Percentiles rank a stretch among this genome's conserved stretches.
Evolutionary conservation across 1,140 invertebrate genomes (phyloP).

Genomic region (Drosophila nikananu): DNA sequence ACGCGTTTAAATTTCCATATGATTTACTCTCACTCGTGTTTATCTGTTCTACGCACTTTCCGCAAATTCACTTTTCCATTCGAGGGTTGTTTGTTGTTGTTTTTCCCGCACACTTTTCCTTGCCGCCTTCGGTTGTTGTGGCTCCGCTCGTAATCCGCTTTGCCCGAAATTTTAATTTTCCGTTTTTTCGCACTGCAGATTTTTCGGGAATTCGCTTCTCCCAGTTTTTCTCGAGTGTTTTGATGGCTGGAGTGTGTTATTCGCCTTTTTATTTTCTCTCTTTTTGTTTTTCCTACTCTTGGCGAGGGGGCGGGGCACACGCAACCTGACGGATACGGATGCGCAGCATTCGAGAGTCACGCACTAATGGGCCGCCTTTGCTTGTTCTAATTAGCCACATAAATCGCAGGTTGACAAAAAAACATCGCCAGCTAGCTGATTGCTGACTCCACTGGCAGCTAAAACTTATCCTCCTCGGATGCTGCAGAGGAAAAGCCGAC

Average conservation of each 20-base stretch:
- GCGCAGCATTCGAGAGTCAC: conserved; percentile 41
- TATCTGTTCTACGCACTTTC: conserved; percentile 44
- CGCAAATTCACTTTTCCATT: conserved; percentile 66
- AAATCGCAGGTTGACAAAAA: conserved; percentile 48
- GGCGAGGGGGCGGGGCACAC: conserved; percentile 22
- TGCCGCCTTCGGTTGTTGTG: conserved; percentile 46
- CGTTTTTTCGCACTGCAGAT: conserved; percentile 42
- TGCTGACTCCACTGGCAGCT: conserved; percentile 4
- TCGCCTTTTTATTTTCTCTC: conserved; percentile 12
- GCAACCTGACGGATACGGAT: conserved; percentile 44
- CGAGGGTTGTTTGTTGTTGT: conserved; percentile 19
- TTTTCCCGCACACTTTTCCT: conserved; percentile 50
- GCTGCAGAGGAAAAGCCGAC: conserved; percentile 17
- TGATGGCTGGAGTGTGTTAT: conserved; percentile 54
- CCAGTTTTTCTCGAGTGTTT: conserved; percentile 39
- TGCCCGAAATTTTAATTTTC: conserved; percentile 76
- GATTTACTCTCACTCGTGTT: conserved; percentile 54
- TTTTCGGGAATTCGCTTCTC: conserved; percentile 20
- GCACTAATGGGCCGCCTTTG: conserved; percentile 33
- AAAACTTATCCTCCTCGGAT: conserved; percentile 12
- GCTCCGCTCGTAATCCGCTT: conserved; percentile 70
- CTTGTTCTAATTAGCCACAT: conserved; percentile 46
- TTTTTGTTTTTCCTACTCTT: conserved; percentile 4
- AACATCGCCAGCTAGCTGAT: conserved; percentile 12
- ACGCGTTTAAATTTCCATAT: conserved; percentile 67